Evolutionary conservation across 2,113 vertebrate genomes (phyloP), one percentile per base, ranked within the genome.

Genomic region (Rhabdomys dilectus): DNA sequence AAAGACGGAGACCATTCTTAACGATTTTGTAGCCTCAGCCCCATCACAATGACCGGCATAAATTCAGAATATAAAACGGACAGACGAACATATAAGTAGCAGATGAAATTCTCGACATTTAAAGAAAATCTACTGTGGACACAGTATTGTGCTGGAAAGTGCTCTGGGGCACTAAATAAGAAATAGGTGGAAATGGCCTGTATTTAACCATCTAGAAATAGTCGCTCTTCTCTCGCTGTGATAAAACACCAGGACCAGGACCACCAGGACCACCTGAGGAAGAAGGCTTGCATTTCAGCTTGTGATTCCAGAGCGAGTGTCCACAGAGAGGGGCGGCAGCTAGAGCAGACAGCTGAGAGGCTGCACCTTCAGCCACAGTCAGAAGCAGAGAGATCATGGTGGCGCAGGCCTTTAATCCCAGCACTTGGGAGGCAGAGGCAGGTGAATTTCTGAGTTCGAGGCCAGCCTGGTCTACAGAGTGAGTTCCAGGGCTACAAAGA

Each of bases 51-150:
- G 68, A 13, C 31, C 64, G 31, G 66, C 62, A 39, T 53, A 89
- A 91, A 92, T 78, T 73, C 34, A 89, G 86, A 91, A 64, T n/a
- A 45, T 70, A 68, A 86, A 72, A 42, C 51, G 42, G 94, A 56
- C 62, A 89, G 86, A 75, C 51, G 60, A 93, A 73, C 82, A 42
- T 81, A 42, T 68, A 45, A 81, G 75, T 88, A 64, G 53, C 48
- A 90, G n/a, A 82, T 45, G 81, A 81, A 96, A 66, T 92, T 88
- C 36, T 66, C 85, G 66, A 88, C 62, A 81, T 81, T 86, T 94
- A 85, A 48, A 85, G 62, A 96, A 96, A 95, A 96, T 90, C 94
- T 88, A 3, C 60, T 77, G 15, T 24, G 36, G 10, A 5, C 16
- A 76, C 39, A 91, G 12, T 21, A 10, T 80, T 70, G 34, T 51